phyloP scores from a whole-genome alignment of 2,113 vertebrate species.

The Promerops cafer region DNA sequence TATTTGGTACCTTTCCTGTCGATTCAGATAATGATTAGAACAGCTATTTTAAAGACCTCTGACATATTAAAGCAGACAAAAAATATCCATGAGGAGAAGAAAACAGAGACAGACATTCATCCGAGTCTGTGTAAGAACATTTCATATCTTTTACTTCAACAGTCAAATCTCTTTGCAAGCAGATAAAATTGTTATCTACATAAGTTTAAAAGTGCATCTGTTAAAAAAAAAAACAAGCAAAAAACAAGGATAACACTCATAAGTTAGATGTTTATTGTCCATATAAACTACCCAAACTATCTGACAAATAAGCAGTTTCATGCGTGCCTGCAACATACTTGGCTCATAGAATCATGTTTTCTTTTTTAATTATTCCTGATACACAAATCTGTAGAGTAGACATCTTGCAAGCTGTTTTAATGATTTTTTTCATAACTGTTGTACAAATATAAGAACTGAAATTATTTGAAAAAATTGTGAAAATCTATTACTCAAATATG shows the following conservation, averaged over 20 bases:
- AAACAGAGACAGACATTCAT: not conserved
- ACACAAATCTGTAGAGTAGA: not conserved
- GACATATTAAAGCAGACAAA: not conserved
- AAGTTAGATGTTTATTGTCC: not conserved
- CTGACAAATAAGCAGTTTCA: not conserved
- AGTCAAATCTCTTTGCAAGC: not conserved
- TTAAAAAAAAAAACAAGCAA: not conserved
- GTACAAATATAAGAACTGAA: not conserved
- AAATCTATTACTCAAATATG: not conserved
- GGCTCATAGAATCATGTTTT: not conserved
- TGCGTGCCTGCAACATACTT: not conserved
- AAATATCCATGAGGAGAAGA: not conserved
- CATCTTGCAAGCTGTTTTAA: not conserved
- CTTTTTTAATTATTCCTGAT: constrained; percentile 21
- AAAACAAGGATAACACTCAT: not conserved
- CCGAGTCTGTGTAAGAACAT: not conserved
- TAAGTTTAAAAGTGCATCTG: not conserved
- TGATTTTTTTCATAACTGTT: not conserved
- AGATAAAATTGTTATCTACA: not conserved
- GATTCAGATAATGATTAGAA: not conserved
- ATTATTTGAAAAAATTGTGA: not conserved
- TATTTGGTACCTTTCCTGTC: not conserved
- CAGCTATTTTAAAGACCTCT: not conserved
- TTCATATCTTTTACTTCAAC: not conserved
- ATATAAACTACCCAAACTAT: not conserved